phyloP scores from a whole-genome alignment of 2,888 invertebrate species.

The Drosophila silvestris region DNA sequence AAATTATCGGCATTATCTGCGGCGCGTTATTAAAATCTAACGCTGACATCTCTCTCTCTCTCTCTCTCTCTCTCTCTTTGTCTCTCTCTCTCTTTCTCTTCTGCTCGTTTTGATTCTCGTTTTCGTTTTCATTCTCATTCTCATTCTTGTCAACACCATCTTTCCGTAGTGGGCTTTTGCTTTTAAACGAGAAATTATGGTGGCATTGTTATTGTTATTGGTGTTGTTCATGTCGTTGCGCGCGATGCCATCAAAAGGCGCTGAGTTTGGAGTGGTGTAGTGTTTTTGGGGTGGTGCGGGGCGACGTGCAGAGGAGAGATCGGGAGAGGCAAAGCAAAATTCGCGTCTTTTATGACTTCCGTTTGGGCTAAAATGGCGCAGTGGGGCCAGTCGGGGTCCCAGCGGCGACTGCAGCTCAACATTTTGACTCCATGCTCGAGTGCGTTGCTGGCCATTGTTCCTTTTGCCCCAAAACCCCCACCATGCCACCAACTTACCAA shows the following conservation, averaged over 20 bases:
- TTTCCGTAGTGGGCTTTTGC: slow-evolving; percentile 60
- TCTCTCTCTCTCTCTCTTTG: background rate
- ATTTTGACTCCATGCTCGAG: slow-evolving; percentile 74
- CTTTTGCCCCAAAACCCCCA: background rate
- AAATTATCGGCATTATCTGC: slow-evolving; percentile 75
- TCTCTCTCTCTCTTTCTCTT: background rate
- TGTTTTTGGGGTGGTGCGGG: background rate
- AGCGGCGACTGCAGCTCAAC: slow-evolving; percentile 66
- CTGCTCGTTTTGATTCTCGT: background rate
- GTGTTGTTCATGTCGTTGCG: slow-evolving; percentile 52
- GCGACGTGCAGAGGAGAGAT: background rate
- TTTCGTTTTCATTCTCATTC: slow-evolving; percentile 17
- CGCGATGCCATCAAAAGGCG: slow-evolving; percentile 52
- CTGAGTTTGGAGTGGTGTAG: background rate
- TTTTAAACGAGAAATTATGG: slow-evolving; percentile 76
- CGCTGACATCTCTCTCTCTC: slow-evolving; percentile 27
- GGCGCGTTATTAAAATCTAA: slow-evolving; percentile 69
- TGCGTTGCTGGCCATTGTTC: slow-evolving; percentile 60
- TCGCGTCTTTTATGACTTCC: slow-evolving; percentile 79
- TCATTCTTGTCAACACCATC: slow-evolving; percentile 54
- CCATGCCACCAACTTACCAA: background rate
- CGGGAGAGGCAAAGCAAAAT: slow-evolving; percentile 31
- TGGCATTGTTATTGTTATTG: slow-evolving; percentile 66
- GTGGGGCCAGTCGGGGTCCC: slow-evolving; percentile 49
- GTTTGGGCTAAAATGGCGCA: slow-evolving; percentile 74